These are phyloP conservation scores for Hoplias malabaricus DNA, from an alignment of 2,113 vertebrate genomes.

Conservation along the genomic window DNA sequence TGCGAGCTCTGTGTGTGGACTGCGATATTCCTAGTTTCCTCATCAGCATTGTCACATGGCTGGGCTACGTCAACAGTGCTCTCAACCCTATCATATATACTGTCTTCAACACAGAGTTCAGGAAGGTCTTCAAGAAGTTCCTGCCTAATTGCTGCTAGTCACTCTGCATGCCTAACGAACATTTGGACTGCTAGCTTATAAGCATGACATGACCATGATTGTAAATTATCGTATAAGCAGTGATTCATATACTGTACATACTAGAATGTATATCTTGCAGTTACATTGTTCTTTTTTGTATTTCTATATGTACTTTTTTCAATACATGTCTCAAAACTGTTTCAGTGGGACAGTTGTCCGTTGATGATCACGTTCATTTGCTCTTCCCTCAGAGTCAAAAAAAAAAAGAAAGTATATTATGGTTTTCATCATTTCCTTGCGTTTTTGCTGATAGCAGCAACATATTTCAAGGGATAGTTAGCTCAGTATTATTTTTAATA, in stretches of 20 bases:
- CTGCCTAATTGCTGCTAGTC: slow-evolving; percentile 66
- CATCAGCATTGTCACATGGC: slow-evolving; percentile 93
- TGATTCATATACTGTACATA: slow-evolving; percentile 23
- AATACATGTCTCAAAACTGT: neutral
- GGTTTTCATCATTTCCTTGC: too few species aligned
- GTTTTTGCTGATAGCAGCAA: neutral
- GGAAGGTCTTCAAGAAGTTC: slow-evolving; percentile 85
- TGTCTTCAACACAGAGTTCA: slow-evolving; percentile 89
- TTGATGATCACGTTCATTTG: too few species aligned
- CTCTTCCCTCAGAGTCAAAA: too few species aligned
- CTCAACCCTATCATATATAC: slow-evolving; percentile 95
- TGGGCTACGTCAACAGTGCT: slow-evolving; percentile 95
- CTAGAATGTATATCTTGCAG: slow-evolving; percentile 33
- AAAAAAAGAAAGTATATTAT: too few species aligned
- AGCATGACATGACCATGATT: slow-evolving; percentile 23
- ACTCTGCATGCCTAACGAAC: neutral
- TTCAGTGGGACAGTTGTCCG: neutral
- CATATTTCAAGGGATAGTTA: neutral
- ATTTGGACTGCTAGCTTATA: neutral
- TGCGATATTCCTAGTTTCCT: slow-evolving; percentile 79
- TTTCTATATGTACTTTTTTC: slow-evolving; percentile 20
- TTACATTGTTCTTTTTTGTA: slow-evolving; percentile 18
- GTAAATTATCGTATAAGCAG: slow-evolving; percentile 23
- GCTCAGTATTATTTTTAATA: neutral
- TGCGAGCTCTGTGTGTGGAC: slow-evolving; percentile 80